Base-by-base conservation (phyloP, 2,113 vertebrate genomes). In the Anolis sagrei region DNA sequence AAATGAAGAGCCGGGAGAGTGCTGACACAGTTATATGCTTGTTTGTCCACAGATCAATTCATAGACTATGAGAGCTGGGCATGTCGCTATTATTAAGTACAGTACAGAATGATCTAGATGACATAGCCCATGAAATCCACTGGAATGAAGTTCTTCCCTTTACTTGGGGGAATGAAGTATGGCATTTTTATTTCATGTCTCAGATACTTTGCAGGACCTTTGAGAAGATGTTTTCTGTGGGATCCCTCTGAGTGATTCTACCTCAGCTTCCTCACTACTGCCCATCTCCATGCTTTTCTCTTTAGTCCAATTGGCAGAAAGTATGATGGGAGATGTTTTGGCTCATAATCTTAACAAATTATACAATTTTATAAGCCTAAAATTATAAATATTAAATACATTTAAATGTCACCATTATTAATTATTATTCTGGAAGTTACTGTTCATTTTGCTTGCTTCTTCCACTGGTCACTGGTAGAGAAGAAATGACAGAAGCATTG, bases 61-160 rank as follows among this genome's bases (percentile, higher is more conserved):
- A 34, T 51, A 11, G 44, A 7, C 76, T 48, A 51, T 76, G 61
- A 76, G 29, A 32, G 66, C 8, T 16, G 23, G 16, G 27, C 32
- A 61, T 34, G 44, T 66, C 44, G 34, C n/a, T 27, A 79, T 73
- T 75, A 44, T 81, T 49, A 25, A 25, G 39, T 79, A 49, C 83
- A 19, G 18, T 1, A 10, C 36, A 86, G 44, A 34, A 84, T 18
- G 4, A 87, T 89, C 8, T 4, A 89, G 78, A 51, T 74, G 66
- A 68, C 19, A 73, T 48, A 51, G 39, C 7, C 4, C 34, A n/a
- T 75, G 61, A 87, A 89, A 87, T 2, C 69, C 16, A 54, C 4
- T 58, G 39, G 78, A 87, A 5, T 64, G 25, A 49, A 81, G 10
- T 29, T 25, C 16, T 49, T 16, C 5, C 18, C 32, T 68, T 51